Conservation (phyloP, 2,888 invertebrate species). For the Aphodius sticticus region DNA sequence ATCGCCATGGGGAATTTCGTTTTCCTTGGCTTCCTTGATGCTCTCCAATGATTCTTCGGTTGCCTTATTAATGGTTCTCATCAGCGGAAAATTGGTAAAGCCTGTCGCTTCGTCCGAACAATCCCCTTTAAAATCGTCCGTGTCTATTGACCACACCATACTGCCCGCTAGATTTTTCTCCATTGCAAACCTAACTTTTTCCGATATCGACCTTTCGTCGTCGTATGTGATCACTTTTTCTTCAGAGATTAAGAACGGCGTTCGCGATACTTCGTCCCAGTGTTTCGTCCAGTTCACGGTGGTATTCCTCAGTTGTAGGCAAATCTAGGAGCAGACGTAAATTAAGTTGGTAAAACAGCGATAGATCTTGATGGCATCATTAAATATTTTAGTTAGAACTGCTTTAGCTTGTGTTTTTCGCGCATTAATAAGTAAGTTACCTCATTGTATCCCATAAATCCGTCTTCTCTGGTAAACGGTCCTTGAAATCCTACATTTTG, state of each 20-base stretch:
- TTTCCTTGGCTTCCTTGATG: conserved; percentile 62
- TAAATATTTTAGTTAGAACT: background rate
- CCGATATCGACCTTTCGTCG: conserved; percentile 74
- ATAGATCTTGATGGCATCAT: background rate
- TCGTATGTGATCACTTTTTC: conserved; percentile 79
- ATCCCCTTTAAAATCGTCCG: conserved; percentile 82
- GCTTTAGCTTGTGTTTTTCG: background rate
- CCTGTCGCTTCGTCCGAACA: conserved; percentile 64
- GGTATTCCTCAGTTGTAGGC: conserved; percentile 67
- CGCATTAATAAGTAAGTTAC: conserved; percentile 56
- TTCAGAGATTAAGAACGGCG: conserved; percentile 69
- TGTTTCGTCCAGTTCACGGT: conserved; percentile 66
- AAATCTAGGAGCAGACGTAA: conserved; percentile 63
- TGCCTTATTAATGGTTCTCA: conserved; percentile 76
- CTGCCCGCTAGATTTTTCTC: conserved; percentile 75
- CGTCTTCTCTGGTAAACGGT: conserved; percentile 79
- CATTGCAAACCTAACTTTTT: conserved; percentile 68
- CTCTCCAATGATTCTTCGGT: conserved; percentile 64
- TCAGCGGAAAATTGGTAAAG: conserved; percentile 70
- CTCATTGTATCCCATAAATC: conserved; percentile 91
- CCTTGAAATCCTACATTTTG: conserved; percentile 75
- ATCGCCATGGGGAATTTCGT: conserved; percentile 50
- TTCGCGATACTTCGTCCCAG: conserved; percentile 75
- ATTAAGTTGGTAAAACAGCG: conserved; percentile 46
- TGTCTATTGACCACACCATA: conserved; percentile 92